Evolutionary conservation across 2,797 vertebrate species (phyloP).

Genomic region (Labroides dimidiatus): DNA sequence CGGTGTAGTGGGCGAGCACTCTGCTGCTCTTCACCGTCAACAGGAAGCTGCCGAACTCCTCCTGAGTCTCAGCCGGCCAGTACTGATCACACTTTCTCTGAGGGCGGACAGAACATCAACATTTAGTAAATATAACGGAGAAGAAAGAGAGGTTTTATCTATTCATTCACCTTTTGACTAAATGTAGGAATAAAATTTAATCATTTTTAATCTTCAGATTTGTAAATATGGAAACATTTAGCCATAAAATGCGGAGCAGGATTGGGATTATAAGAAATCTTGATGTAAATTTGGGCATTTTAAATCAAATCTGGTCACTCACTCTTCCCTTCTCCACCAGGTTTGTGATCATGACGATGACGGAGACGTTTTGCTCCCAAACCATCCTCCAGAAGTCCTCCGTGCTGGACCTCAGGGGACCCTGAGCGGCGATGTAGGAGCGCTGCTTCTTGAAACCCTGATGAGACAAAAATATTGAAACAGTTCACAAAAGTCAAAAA

Average conservation of each 20-base stretch:
- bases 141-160: background rate
- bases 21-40: slow-evolving; percentile 90
- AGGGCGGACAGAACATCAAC: slow-evolving; percentile 13
- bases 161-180: too few species aligned
- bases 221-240: too few species aligned
- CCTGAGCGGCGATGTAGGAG: slow-evolving; percentile 96
- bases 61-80: slow-evolving; percentile 93
- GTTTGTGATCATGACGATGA: slow-evolving; percentile 98
- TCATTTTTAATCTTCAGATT: too few species aligned
- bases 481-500: too few species aligned
- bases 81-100: slow-evolving; percentile 99
- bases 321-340: slow-evolving; percentile 97
- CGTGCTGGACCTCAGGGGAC: slow-evolving; percentile 92
- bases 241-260: too few species aligned
- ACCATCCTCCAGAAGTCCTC: slow-evolving; percentile 99
- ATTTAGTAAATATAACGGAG: too few species aligned
- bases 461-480: background rate
- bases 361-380: slow-evolving; percentile 95
- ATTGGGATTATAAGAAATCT: too few species aligned
- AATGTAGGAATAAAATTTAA: too few species aligned
- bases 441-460: slow-evolving; percentile 92
- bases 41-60: slow-evolving; percentile 92
- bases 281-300: background rate
- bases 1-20: slow-evolving; percentile 90
- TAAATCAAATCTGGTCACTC: slow-evolving; percentile 48